These are phyloP conservation scores for Stenoptilia bipunctidactyla DNA, from an alignment of 2,888 invertebrate genomes.

Conservation along the genomic window DNA sequence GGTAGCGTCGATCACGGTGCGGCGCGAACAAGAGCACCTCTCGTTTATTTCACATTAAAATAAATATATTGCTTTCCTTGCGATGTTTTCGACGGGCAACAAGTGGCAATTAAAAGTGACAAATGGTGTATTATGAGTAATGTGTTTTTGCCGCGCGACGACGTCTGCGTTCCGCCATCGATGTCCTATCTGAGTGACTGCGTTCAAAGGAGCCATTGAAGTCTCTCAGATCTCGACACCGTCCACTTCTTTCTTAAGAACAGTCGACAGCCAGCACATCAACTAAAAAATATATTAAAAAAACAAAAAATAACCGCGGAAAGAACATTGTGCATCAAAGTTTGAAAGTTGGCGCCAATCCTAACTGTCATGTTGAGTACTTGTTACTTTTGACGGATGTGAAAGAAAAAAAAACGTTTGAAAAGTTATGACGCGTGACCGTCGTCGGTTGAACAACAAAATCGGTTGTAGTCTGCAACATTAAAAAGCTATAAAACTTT, in stretches of 20 bases:
- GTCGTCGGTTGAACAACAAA: conserved; percentile 28
- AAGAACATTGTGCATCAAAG: not conserved
- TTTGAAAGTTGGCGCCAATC: conserved; percentile 25
- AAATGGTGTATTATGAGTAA: conserved; percentile 51
- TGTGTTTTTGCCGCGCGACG: conserved; percentile 29
- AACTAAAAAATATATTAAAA: too few species aligned
- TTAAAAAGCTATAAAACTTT: conserved; percentile 47
- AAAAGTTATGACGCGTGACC: conserved; percentile 40
- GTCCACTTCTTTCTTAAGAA: conserved; percentile 26
- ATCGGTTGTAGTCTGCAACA: conserved; percentile 40
- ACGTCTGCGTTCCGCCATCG: conserved; percentile 31
- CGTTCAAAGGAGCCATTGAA: conserved; percentile 30
- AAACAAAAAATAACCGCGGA: conserved; percentile 5
- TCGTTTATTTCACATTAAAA: conserved; percentile 61
- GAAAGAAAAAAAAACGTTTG: conserved; percentile 32
- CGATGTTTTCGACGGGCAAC: conserved; percentile 54
- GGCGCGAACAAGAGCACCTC: not conserved
- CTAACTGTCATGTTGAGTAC: conserved; percentile 18
- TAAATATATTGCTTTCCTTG: conserved; percentile 53
- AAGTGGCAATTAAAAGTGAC: conserved; percentile 70
- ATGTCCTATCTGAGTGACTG: conserved; percentile 27
- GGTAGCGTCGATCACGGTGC: conserved; percentile 12
- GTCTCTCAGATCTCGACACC: conserved; percentile 43
- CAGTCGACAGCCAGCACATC: conserved; percentile 18
- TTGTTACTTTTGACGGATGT: conserved; percentile 31